A percentile compares a stretch with the other conserved stretches of the same genome.
These are phyloP conservation scores for Margarornis squamiger DNA, from an alignment of 2,797 vertebrate species.

Conservation along the genomic window DNA sequence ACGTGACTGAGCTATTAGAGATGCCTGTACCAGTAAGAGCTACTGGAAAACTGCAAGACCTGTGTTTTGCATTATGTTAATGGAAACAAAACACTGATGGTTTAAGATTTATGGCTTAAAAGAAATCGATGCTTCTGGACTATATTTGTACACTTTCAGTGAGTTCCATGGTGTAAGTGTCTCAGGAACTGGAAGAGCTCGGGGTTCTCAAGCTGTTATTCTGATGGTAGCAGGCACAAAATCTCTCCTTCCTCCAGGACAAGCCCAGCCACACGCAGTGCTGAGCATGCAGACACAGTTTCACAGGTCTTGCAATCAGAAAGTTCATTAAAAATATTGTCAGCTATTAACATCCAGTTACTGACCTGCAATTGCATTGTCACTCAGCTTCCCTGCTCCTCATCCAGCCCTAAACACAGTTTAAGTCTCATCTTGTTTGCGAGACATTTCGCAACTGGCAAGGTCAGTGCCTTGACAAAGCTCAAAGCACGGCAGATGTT, in stretches of 20 bases:
- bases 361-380: not conserved
- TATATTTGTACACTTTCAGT: not conserved
- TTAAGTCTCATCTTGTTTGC: not conserved
- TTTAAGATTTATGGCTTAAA: not conserved
- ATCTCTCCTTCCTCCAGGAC: not conserved
- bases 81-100: not conserved
- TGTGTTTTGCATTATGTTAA: not conserved
- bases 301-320: not conserved
- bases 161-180: not conserved
- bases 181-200: not conserved
- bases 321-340: not conserved
- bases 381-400: not conserved
- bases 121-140: not conserved
- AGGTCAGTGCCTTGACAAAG: not conserved
- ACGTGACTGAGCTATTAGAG: not conserved
- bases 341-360: not conserved
- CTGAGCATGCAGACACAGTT: not conserved
- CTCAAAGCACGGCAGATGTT: not conserved
- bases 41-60: not conserved
- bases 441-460: not conserved
- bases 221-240: not conserved
- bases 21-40: rapidly evolving
- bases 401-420: not conserved
- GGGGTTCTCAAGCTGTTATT: not conserved
- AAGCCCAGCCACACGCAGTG: not conserved